Base-by-base conservation (phyloP, 2,113 vertebrate species). In the Anser cygnoides region DNA sequence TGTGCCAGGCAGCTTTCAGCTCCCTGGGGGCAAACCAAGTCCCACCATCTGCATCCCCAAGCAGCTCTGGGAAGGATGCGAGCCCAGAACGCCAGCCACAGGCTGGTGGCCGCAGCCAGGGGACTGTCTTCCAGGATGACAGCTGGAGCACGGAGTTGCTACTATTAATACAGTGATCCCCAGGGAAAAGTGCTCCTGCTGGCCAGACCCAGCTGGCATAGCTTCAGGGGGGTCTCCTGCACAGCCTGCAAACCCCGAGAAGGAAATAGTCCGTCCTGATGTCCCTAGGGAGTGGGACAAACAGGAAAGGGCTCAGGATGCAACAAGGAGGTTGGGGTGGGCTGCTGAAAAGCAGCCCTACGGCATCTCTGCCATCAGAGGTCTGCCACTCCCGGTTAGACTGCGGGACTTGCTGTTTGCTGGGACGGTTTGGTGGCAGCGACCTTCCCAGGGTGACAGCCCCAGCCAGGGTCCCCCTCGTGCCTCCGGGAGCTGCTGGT, bases 391-490 rank as follows among this genome's bases (percentile, higher is more conserved):
- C 28, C 54, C 43, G 22, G 19, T 63, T 43, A 59, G 35, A 49
- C 52, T 58, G 33, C 19, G 33, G 28, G 26, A 82, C 52, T 78
- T 67, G 26, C 8, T 4, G 2, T 49, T 8, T 52, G n/a, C 10
- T 46, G 26, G 46, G 44, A 74, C 71, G 10, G 4, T 50, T 86
- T 65, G 33, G 16, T 88, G 41, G 26, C 61, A 78, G 54, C 39
- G 0, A 0, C 39, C 25, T 77, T 70, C 12, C 26, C 11, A 0
- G 0, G 7, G 39, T 35, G 61, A 49, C 41, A 87, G 7, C 83
- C 26, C n/a, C 19, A 6, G 1, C 63, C 55, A 79, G 16, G 22
- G 14, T 68, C 44, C 66, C 54, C 25, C 26, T 68, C 1, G 4
- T 0, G 0, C 26, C 18, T 50, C 63, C 3, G 7, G 71, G 62